Conservation (phyloP, 2,113 vertebrate genomes). For the Megatriorchis doriae region DNA sequence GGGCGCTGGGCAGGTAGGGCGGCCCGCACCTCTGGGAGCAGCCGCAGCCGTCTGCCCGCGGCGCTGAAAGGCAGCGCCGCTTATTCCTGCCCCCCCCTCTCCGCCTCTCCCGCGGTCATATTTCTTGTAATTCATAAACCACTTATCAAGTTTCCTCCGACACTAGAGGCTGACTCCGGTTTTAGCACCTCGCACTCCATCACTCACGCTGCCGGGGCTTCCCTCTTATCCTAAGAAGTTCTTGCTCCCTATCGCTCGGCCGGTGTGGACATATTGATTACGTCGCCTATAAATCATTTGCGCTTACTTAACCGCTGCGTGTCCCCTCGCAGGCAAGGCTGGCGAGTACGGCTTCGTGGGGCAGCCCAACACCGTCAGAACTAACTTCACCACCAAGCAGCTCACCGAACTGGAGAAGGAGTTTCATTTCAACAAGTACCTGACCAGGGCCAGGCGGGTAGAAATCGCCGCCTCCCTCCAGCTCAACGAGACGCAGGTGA, state of each 20-base stretch:
- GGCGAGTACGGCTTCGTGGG: conserved; percentile 94
- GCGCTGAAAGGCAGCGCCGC: not conserved
- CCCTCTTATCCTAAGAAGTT: conserved; percentile 15
- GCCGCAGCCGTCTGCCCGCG: not conserved
- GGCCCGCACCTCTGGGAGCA: not conserved
- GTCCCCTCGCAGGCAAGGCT: conserved; percentile 80
- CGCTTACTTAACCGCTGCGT: not conserved
- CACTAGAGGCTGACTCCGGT: conserved; percentile 39
- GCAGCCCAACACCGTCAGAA: conserved; percentile 91
- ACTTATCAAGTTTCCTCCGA: conserved; percentile 43
- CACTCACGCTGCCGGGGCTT: conserved; percentile 37
- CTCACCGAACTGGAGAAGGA: conserved; percentile 98
- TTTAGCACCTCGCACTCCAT: conserved; percentile 61
- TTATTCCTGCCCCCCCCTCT: not conserved
- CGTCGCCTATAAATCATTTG: conserved; percentile 18
- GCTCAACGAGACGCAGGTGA: conserved; percentile 98
- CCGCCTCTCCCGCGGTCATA: conserved; percentile 9
- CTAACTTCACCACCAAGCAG: conserved; percentile 98
- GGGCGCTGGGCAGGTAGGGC: not conserved
- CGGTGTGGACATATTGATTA: conserved; percentile 26
- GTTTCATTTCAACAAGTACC: conserved; percentile 99
- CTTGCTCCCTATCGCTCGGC: conserved; percentile 28
- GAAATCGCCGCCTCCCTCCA: conserved; percentile 95
- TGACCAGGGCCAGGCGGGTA: conserved; percentile 91
- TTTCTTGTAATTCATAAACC: conserved; percentile 62